A percentile compares a stretch with the other conserved stretches of the same genome.
Conservation (phyloP, 2,888 invertebrate species). For the Eupithecia insigniata region DNA sequence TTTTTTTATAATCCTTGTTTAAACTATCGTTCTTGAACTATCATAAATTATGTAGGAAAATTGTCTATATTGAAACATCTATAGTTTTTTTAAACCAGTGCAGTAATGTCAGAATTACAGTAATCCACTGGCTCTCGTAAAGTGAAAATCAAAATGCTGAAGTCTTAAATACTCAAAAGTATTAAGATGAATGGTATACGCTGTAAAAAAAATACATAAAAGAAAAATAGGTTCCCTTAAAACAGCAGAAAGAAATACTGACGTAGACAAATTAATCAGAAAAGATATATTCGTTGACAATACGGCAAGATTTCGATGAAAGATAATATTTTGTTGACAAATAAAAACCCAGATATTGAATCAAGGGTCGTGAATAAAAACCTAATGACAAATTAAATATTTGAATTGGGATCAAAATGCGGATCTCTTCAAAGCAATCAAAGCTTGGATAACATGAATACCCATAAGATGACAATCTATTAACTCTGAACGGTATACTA, state of each 20-base stretch:
- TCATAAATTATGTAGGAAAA: too few species aligned
- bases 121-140: too few species aligned
- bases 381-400: conserved; percentile 10
- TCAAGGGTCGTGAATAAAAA: conserved; percentile 5
- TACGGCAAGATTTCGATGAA: not conserved
- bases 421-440: conserved; percentile 22
- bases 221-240: not conserved
- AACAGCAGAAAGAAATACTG: not conserved
- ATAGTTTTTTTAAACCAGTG: too few species aligned
- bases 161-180: too few species aligned
- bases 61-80: too few species aligned
- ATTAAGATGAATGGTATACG: not conserved
- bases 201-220: not conserved
- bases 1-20: not conserved
- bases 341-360: not conserved
- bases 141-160: not conserved
- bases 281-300: not conserved
- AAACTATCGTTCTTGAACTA: too few species aligned
- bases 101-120: too few species aligned
- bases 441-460: conserved; percentile 21
- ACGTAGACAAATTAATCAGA: not conserved
- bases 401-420: conserved; percentile 10
- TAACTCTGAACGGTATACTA: not conserved
- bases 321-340: not conserved
- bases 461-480: conserved; percentile 6